phyloP scores from a whole-genome alignment of 2,113 vertebrate species.

The Dasyornis broadbenti region DNA sequence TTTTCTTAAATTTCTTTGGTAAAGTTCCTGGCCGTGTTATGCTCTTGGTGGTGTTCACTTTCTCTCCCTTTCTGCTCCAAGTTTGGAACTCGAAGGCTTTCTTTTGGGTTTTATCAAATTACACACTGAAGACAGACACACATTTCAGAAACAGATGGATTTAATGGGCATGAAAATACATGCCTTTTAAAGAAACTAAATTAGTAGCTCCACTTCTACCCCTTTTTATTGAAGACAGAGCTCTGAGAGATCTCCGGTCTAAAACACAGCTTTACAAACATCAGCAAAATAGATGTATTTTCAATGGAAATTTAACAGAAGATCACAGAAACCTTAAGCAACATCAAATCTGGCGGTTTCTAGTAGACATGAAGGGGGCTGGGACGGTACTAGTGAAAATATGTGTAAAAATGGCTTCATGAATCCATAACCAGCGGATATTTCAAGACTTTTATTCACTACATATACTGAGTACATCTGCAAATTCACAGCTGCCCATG shows the following conservation, averaged over 20 bases:
- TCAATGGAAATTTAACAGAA: constrained; percentile 65
- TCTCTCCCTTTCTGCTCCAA: constrained; percentile 64
- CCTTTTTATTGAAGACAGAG: constrained; percentile 81
- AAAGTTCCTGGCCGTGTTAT: not conserved
- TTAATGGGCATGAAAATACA: constrained; percentile 85
- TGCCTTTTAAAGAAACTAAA: constrained; percentile 82
- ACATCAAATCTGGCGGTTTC: not conserved
- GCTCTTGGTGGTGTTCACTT: not conserved
- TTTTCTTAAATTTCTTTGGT: not conserved
- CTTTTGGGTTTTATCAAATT: constrained; percentile 81
- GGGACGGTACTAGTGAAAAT: not conserved
- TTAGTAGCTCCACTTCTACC: constrained; percentile 81
- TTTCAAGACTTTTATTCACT: not conserved
- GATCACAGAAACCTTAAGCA: constrained; percentile 59
- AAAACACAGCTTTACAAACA: constrained; percentile 74
- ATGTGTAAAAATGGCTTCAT: not conserved
- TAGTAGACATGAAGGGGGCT: not conserved
- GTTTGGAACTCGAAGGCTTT: constrained; percentile 60
- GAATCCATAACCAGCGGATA: not conserved
- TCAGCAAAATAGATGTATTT: constrained; percentile 75
- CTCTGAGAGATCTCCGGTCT: constrained; percentile 59
- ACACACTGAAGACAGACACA: constrained; percentile 70
- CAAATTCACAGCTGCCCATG: not conserved
- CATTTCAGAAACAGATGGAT: constrained; percentile 82
- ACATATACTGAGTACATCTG: not conserved